phyloP scores from a whole-genome alignment of 2,113 vertebrate species.

The Aegotheles bennettii region DNA sequence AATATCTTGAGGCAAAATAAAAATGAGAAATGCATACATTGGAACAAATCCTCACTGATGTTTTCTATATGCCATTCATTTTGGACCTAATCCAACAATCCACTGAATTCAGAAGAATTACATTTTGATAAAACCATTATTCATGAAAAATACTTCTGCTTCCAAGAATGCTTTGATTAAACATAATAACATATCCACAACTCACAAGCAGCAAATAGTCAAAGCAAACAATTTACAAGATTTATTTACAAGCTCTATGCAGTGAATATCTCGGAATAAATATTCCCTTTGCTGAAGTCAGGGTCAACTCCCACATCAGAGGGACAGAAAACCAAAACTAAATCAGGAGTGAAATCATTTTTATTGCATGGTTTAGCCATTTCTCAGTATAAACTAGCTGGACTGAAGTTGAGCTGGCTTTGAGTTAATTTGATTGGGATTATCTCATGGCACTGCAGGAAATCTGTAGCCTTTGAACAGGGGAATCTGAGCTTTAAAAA shows the following conservation, averaged over 20 bases:
- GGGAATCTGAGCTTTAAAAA: neutral
- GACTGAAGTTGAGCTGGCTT: neutral
- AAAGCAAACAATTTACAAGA: neutral
- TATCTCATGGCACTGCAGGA: neutral
- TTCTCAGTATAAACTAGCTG: neutral
- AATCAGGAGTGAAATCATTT: neutral
- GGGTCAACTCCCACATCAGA: neutral
- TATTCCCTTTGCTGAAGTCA: neutral
- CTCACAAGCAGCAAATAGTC: neutral
- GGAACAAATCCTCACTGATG: neutral
- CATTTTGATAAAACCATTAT: slow-evolving; percentile 2
- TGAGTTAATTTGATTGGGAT: neutral
- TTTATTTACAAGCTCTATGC: neutral
- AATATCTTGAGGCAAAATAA: neutral
- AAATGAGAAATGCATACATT: neutral
- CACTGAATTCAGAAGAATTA: neutral
- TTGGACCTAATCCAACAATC: neutral
- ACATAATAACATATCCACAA: neutral
- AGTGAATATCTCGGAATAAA: neutral
- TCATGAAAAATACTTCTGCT: neutral
- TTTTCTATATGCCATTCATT: neutral
- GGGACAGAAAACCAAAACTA: neutral
- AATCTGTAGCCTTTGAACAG: neutral
- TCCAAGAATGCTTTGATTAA: neutral
- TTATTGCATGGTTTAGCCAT: neutral